Percentiles rank a stretch among this genome's conserved stretches.
Conservation (phyloP, 1,140 invertebrate genomes). For the Steinernema khuongi region DNA sequence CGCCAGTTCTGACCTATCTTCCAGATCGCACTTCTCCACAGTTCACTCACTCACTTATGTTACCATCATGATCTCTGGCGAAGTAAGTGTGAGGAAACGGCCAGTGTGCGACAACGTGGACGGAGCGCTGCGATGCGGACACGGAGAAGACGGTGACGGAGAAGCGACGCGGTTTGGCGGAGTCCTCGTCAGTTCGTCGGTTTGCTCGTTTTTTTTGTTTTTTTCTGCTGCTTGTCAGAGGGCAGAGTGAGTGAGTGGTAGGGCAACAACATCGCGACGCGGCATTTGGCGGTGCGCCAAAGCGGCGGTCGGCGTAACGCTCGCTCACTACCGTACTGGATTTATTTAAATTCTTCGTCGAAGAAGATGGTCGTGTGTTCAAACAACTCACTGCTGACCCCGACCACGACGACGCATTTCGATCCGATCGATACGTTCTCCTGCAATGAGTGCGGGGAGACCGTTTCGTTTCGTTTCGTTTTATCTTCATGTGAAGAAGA, state of each 20-base stretch:
- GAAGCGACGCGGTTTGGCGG: background rate
- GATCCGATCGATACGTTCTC: background rate
- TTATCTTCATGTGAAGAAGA: background rate
- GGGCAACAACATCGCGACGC: background rate
- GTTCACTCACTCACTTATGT: too few species aligned
- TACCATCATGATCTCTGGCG: background rate
- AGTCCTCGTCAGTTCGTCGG: background rate
- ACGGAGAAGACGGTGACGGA: too few species aligned
- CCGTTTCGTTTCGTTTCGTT: background rate
- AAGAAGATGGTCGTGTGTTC: background rate
- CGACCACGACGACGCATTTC: background rate
- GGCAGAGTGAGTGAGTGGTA: background rate
- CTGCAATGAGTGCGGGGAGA: background rate
- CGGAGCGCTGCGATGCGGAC: too few species aligned
- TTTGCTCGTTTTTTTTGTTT: background rate
- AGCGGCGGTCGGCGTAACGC: background rate
- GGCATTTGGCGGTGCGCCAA: conserved; percentile 1
- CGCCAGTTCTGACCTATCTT: too few species aligned
- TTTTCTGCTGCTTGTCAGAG: background rate
- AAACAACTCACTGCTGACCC: background rate
- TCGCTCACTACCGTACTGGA: background rate
- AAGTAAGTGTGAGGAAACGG: conserved; percentile 7
- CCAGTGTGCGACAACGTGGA: background rate
- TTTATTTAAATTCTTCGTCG: background rate
- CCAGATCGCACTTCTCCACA: too few species aligned